Conservation (phyloP, 1,140 invertebrate species). For the Matsumurasca onukii region DNA sequence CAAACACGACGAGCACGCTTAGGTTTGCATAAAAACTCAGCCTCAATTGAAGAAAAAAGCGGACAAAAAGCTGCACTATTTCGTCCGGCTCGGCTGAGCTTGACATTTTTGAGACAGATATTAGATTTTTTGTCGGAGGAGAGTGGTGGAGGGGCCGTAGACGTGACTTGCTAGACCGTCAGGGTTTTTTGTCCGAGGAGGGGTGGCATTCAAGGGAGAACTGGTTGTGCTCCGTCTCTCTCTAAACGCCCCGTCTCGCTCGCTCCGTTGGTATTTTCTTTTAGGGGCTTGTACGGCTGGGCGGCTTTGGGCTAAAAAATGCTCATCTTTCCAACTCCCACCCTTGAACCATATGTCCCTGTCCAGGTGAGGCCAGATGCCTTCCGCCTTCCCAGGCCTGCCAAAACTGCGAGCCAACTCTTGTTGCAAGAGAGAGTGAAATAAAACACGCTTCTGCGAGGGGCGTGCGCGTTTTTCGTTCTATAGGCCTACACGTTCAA, state of each 20-base stretch:
- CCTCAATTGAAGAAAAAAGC: slow-evolving; percentile 15
- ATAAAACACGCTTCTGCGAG: too few species aligned
- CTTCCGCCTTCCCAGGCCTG: slow-evolving; percentile 5
- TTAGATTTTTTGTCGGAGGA: slow-evolving; percentile 27
- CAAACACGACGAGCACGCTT: slow-evolving; percentile 23
- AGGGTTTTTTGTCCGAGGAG: slow-evolving; percentile 25
- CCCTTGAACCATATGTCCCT: slow-evolving; percentile 24
- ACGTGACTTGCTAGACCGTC: slow-evolving; percentile 26
- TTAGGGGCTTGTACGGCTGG: slow-evolving; percentile 27
- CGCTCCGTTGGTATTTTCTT: slow-evolving; percentile 31
- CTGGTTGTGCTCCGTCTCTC: slow-evolving; percentile 20
- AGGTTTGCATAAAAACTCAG: slow-evolving; percentile 15
- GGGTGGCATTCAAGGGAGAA: slow-evolving; percentile 11
- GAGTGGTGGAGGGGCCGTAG: not conserved
- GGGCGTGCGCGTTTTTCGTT: too few species aligned
- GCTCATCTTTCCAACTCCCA: slow-evolving; percentile 26
- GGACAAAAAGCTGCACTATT: slow-evolving; percentile 30
- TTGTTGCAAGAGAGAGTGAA: too few species aligned
- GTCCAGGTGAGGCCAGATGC: slow-evolving; percentile 10
- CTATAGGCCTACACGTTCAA: too few species aligned
- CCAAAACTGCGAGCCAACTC: too few species aligned
- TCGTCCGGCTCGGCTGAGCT: slow-evolving; percentile 9
- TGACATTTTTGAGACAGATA: slow-evolving; percentile 34
- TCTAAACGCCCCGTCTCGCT: slow-evolving; percentile 13
- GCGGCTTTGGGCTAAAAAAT: slow-evolving; percentile 26